These are phyloP conservation scores for Mormyrus iriodes DNA, from an alignment of 2,113 vertebrate species.

Conservation along the genomic window DNA sequence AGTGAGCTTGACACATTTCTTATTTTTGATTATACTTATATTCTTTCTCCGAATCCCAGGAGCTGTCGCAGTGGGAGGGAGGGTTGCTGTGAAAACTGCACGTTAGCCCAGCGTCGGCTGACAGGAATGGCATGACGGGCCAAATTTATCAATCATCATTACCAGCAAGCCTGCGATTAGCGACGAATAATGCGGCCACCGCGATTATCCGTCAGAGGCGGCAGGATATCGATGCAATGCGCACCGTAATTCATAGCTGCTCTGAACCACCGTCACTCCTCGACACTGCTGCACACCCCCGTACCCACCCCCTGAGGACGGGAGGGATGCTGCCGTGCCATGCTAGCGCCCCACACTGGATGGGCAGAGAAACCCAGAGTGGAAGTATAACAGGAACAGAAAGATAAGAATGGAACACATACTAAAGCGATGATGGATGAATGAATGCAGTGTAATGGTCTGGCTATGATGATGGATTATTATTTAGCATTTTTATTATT, in stretches of 20 bases:
- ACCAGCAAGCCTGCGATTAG: constrained; percentile 2
- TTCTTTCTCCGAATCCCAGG: not conserved
- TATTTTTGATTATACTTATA: not conserved
- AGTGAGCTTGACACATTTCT: not conserved
- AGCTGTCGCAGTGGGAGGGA: not conserved
- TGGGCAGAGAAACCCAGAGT: not conserved
- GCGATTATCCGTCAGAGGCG: not conserved
- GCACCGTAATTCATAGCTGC: not conserved
- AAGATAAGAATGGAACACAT: not conserved
- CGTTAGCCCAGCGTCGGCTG: not conserved
- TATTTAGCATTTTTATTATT: not conserved
- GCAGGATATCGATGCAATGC: not conserved
- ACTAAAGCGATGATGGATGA: not conserved
- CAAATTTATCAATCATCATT: constrained; percentile 10
- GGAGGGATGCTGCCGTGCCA: not conserved
- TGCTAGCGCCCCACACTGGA: not conserved
- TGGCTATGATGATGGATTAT: not conserved
- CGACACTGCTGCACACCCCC: no score
- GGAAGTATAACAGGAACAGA: not conserved
- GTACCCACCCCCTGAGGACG: not conserved
- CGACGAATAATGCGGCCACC: not conserved
- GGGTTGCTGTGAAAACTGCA: not conserved
- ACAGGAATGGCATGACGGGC: not conserved
- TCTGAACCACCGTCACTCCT: not conserved
- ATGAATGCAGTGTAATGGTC: not conserved